Base-by-base conservation (phyloP, 2,888 invertebrate species). In the Buathra laborator region DNA sequence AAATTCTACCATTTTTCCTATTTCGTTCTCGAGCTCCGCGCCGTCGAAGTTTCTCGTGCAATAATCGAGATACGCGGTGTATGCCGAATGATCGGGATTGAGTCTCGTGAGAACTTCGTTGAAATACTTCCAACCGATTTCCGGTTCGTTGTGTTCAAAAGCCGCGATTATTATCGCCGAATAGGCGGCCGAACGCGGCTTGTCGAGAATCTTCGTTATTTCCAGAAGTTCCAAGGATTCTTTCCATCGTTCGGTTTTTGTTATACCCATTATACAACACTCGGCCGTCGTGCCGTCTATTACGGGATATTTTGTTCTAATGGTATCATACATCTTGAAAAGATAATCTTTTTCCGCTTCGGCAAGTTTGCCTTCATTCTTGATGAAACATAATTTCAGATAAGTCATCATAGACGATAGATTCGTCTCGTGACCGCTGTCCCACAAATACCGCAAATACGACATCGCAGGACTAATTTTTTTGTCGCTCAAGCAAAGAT, bases 201-300 rank as follows among this genome's bases (percentile, higher is more conserved):
- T 91, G 78, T 92, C 88, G 32, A 94, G 94, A 10, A 95, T 62
- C 90, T 95, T 94, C 70, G 96, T 95, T 90, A 96, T 95, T 71
- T 96, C 95, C 32, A 97, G 91, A 14, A 97, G 93, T 86, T 95
- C 94, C 0, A 96, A 75, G 56, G 95, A 95, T 81, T 96, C 95
- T 87, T 94, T 94, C 97, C 97, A 97, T 86, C 95, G 94, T 78
- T 94, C 92, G 9, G 97, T 96, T 24, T 95, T 90, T 86, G 96
- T 96, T 3, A 98, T 91, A 0, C 95, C 97, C 83, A 94, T 93
- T 79, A 97, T 94, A 6, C 96, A 92, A 90, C 94, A 94, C 89
- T 96, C 96, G 88, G 95, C 95, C 19, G 96, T 96, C 2, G 90
- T 90, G 16, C 93, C 93, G 93, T 97, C 97, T 71, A 97, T 91